Base-by-base conservation (phyloP, 2,888 invertebrate species). In the Chromoteleia sp. region DNA sequence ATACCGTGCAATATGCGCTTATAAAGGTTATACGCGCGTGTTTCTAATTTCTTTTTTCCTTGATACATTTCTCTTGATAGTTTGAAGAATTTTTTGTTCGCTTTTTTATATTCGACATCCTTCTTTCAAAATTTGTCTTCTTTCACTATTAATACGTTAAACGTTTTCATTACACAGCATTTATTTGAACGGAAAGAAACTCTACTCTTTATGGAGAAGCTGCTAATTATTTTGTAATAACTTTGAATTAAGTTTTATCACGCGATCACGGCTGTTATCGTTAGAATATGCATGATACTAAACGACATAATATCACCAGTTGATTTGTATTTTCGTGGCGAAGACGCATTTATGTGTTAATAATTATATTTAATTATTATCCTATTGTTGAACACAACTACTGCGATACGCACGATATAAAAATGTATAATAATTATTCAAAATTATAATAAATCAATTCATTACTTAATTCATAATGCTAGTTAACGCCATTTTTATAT, bases 341-440 rank as follows among this genome's bases (percentile, higher is more conserved):
- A 25, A 61, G 10, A 30, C 15, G 43, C 30, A 56, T 36, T 56
- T 56, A 36, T 19, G 36, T 56, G 33, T 33, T 33, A 25, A 12
- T 29, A 59, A 29, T 43, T 59, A 59, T 43, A 29, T 15, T 29
- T 29, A 29, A 43, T 43, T 59, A 59, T 41, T 17, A 59, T 43
- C 15, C 43, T 33, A 8, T 7, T 1, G 2, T 33, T 33, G 8
- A 33, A 33, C 10, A 33, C 7, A 33, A 10, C 33, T 33, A 8
- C 8, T 33, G 10, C 1, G 10, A 33, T 33, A 33, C 5, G 33
- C 33, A n/a, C n/a, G n/a, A n/a, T n/a, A n/a, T n/a, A n/a, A n/a
- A n/a, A n/a, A n/a, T n/a, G n/a, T n/a, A n/a, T n/a, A n/a, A n/a
- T 33, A 5, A 10, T 33, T 1, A 33, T 33, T 33, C 33, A 10